Evolutionary conservation across 1,140 invertebrate genomes (phyloP).

Genomic region (Cotesia vestalis): DNA sequence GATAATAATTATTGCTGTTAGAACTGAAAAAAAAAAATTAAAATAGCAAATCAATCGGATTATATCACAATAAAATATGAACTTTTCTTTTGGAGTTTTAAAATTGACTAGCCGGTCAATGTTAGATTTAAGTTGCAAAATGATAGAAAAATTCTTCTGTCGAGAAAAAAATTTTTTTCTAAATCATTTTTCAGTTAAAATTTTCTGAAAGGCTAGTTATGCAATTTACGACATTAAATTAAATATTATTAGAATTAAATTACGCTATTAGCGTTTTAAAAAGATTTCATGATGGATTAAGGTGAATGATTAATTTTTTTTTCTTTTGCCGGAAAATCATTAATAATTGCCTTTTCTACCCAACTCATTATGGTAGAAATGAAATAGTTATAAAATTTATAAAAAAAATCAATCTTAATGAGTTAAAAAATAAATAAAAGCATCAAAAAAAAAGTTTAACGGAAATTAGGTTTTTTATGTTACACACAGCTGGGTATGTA

Average conservation of each 20-base stretch:
- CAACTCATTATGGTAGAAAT: constrained; percentile 7
- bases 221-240: constrained; percentile 20
- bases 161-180: not conserved
- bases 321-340: not conserved
- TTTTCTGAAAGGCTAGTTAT: constrained; percentile 28
- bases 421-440: constrained; percentile 25
- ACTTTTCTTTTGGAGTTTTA: not conserved
- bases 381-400: not conserved
- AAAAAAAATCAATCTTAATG: constrained; percentile 14
- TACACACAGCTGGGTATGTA: constrained; percentile 67
- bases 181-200: constrained; percentile 5
- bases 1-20: constrained; percentile 31
- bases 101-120: not conserved
- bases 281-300: no score
- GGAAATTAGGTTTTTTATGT: constrained; percentile 53
- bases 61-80: no score
- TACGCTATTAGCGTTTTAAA: no score
- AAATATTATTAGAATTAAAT: not conserved
- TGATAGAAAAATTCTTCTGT: no score
- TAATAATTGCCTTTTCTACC: not conserved
- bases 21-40: not conserved
- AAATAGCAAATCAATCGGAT: no score
- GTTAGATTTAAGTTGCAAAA: constrained; percentile 10
- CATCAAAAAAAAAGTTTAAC: constrained; percentile 30
- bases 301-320: not conserved